Conservation (phyloP, 1,140 invertebrate species). For the Lamellibrachia luymesi region DNA sequence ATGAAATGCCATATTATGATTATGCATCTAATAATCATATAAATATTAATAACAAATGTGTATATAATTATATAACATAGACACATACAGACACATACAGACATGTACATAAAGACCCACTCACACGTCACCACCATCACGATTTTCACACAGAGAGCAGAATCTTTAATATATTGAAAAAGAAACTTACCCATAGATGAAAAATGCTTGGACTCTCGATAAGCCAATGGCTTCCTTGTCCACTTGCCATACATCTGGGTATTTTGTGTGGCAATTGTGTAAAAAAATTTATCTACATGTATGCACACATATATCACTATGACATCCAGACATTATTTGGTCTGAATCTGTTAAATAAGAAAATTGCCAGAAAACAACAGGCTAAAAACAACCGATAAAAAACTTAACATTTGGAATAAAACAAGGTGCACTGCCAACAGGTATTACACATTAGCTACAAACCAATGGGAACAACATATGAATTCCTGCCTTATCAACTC, state of each 20-base stretch:
- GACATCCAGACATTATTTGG: background rate
- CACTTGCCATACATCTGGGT: too few species aligned
- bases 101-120: background rate
- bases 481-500: slow-evolving; percentile 1
- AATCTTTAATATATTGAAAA: too few species aligned
- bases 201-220: too few species aligned
- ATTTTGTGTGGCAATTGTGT: too few species aligned
- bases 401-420: background rate
- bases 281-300: too few species aligned
- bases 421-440: background rate
- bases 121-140: background rate
- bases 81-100: background rate
- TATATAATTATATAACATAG: background rate
- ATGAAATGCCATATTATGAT: background rate
- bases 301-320: background rate
- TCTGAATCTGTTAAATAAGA: background rate
- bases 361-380: background rate
- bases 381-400: background rate
- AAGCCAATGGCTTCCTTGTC: too few species aligned
- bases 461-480: background rate
- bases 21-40: background rate
- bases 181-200: too few species aligned
- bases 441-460: background rate
- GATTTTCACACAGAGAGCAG: background rate
- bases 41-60: background rate